A percentile compares a stretch with the other conserved stretches of the same genome.
Evolutionary conservation across 1,140 invertebrate genomes (phyloP).

Genomic region (Sycophaga agraensis): DNA sequence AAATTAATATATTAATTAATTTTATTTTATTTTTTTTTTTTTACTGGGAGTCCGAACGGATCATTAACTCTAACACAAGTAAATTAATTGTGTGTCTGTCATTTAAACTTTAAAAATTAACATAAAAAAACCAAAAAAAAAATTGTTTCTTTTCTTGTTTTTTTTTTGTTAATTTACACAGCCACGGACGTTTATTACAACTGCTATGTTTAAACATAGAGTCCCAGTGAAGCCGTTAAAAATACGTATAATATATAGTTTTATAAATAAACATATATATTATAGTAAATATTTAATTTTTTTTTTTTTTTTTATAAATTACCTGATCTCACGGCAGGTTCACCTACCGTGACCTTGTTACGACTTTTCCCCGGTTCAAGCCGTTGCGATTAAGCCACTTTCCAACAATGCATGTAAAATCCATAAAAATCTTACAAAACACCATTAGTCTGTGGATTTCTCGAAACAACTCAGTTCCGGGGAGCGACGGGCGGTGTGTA

Average conservation of each 20-base stretch:
- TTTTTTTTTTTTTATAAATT: too few species aligned
- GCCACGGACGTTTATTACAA: too few species aligned
- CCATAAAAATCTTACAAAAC: conserved; percentile 54
- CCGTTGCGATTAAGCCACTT: conserved; percentile 73
- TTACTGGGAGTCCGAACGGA: background rate
- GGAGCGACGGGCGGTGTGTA: conserved; percentile 85
- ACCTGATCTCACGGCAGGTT: conserved; percentile 68
- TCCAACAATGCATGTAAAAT: conserved; percentile 60
- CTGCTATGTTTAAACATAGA: too few species aligned
- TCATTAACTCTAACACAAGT: conserved; percentile 24
- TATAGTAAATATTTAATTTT: too few species aligned
- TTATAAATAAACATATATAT: too few species aligned
- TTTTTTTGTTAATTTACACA: too few species aligned
- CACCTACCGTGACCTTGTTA: conserved; percentile 86
- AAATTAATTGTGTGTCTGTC: too few species aligned
- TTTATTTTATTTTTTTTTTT: background rate
- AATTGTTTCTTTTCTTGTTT: too few species aligned
- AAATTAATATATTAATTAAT: background rate
- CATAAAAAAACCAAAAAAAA: too few species aligned
- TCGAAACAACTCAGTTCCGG: conserved; percentile 83
- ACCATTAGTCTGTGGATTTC: conserved; percentile 70
- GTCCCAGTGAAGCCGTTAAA: too few species aligned
- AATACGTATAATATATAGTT: too few species aligned
- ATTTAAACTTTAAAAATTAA: too few species aligned
- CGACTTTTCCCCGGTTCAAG: conserved; percentile 85